Conservation (phyloP, 2,797 vertebrate genomes). For the Parauchenoglanis ngamensis region DNA sequence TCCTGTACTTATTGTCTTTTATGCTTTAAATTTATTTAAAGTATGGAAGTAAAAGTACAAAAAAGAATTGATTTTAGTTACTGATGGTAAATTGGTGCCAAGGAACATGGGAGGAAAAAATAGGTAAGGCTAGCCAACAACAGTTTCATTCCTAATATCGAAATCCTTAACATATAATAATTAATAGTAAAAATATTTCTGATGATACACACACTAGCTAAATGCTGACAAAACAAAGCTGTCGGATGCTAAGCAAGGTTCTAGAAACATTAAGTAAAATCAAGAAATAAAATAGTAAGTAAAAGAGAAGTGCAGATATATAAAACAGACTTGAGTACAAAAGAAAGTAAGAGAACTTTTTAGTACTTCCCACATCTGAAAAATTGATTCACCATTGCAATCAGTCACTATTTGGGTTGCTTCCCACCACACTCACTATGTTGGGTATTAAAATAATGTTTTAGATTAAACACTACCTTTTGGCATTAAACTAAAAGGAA, state of each 20-base stretch:
- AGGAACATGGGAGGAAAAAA: background rate
- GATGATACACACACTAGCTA: background rate
- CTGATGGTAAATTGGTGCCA: background rate
- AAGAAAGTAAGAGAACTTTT: background rate
- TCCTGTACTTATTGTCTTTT: background rate
- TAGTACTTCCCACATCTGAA: background rate
- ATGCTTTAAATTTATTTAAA: background rate
- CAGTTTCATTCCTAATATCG: background rate
- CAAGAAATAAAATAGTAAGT: background rate
- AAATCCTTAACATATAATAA: background rate
- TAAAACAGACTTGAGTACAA: background rate
- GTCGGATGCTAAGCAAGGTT: background rate
- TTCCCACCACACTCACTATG: background rate
- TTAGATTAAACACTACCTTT: background rate
- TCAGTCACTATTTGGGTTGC: background rate
- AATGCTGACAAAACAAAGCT: background rate
- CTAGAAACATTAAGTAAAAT: no score
- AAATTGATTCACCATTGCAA: background rate
- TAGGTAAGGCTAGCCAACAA: background rate
- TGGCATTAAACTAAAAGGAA: background rate
- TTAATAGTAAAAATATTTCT: background rate
- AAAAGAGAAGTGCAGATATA: background rate
- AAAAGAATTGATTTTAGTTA: background rate
- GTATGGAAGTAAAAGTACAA: background rate
- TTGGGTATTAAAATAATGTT: background rate